Conservation (phyloP, 2,113 vertebrate species). For the Bambusicola thoracicus region DNA sequence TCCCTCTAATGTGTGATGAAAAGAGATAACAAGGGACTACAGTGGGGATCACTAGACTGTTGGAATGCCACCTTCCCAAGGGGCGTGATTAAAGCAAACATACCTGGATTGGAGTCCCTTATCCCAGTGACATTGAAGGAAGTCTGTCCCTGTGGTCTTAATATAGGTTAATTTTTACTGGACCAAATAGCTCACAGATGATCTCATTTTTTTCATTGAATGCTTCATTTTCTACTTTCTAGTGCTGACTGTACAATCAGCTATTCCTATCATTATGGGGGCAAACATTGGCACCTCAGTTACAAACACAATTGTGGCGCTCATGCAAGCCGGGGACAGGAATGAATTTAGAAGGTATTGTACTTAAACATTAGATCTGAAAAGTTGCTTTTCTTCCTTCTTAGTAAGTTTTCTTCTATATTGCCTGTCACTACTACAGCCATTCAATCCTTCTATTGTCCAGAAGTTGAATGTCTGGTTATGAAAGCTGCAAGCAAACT, state of each 20-base stretch:
- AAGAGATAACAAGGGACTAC: not conserved
- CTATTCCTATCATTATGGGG: conserved; percentile 96
- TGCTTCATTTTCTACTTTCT: conserved; percentile 10
- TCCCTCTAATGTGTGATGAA: not conserved
- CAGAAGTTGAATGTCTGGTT: not conserved
- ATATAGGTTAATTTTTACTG: not conserved
- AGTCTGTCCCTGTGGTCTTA: not conserved
- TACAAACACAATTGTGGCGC: conserved; percentile 95
- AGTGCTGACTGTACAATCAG: conserved; percentile 88
- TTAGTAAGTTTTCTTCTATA: not conserved
- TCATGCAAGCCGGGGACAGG: conserved; percentile 94
- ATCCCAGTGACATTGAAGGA: not conserved
- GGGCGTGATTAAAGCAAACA: not conserved
- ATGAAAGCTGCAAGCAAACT: not conserved
- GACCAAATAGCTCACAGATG: not conserved
- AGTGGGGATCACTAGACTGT: not conserved
- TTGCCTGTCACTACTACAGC: not conserved
- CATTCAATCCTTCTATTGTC: not conserved
- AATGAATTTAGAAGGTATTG: conserved; percentile 93
- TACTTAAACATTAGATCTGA: not conserved
- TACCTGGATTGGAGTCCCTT: not conserved
- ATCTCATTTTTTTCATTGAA: not conserved
- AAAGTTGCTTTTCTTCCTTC: not conserved
- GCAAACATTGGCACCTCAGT: conserved; percentile 97
- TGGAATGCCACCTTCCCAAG: accelerated